Base-by-base conservation (phyloP, 1,140 invertebrate species). In the Brachionus rotundiformis region DNA sequence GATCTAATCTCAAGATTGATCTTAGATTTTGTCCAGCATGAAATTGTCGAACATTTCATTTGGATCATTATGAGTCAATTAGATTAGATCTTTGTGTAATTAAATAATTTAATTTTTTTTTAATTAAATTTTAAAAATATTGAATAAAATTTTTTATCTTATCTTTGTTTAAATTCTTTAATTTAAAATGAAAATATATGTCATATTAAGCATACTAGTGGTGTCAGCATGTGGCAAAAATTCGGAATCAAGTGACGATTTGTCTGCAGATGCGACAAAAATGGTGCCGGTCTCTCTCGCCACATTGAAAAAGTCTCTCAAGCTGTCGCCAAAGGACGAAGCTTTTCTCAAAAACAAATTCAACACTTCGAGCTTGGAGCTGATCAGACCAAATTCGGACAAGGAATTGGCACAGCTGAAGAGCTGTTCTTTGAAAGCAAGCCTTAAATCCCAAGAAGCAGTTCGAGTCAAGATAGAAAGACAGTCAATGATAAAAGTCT, bases 121-220 rank as follows among this genome's bases (percentile, higher is more conserved):
- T 19, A 54, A 54, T 54, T 54, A 54, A 54, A 54, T 54, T 54
- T 54, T 25, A n/a, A n/a, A n/a, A n/a, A n/a, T n/a, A n/a, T n/a
- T n/a, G n/a, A n/a, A n/a, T n/a, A n/a, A n/a, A n/a, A n/a, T n/a
- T n/a, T n/a, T n/a, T n/a, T n/a, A n/a, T n/a, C n/a, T n/a, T n/a
- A n/a, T n/a, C n/a, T n/a, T n/a, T n/a, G n/a, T n/a, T n/a, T n/a
- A n/a, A n/a, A n/a, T n/a, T n/a, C n/a, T n/a, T n/a, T n/a, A n/a
- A n/a, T n/a, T 6, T 19, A 54, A 54, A 54, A 54, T 54, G 47
- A 54, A 54, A 54, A 54, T 54, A 19, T 54, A 23, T 54, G 4
- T 54, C 2, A 8, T 54, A 54, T 0, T 54, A 0, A 54, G 47
- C 23, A 7, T 54, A 16, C 47, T 54, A 6, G 47, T 19, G 16